Percentiles rank a stretch among this genome's conserved stretches.
These are phyloP conservation scores for Sebastes variabilis DNA, from an alignment of 2,797 vertebrate species.

Conservation along the genomic window DNA sequence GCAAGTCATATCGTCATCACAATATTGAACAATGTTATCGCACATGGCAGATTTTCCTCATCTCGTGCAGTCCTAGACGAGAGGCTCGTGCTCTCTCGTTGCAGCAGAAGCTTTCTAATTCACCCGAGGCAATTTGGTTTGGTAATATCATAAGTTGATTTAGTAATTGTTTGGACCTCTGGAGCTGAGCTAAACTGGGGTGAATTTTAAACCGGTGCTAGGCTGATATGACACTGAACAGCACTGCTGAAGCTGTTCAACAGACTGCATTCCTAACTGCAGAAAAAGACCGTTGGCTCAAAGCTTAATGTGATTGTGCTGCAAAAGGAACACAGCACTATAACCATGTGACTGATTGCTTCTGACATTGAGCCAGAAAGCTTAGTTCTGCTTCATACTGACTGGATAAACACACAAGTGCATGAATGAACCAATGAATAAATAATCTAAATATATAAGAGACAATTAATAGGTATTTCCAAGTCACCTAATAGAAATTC, in stretches of 20 bases:
- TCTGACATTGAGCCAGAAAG: slow-evolving; percentile 1
- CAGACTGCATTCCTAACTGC: not conserved
- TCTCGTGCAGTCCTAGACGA: no score
- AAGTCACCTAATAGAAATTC: not conserved
- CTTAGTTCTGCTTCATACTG: not conserved
- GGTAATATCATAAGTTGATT: not conserved
- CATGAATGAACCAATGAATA: not conserved
- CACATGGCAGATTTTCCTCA: no score
- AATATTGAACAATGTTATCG: no score
- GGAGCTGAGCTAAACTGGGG: not conserved
- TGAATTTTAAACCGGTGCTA: not conserved
- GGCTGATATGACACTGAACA: not conserved
- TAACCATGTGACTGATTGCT: slow-evolving; percentile 30
- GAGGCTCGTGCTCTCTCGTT: no score
- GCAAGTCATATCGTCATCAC: no score
- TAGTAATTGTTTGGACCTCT: not conserved
- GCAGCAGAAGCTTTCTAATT: not conserved
- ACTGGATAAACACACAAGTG: not conserved
- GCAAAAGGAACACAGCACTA: slow-evolving; percentile 24
- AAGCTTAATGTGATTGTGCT: slow-evolving; percentile 3
- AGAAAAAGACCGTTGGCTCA: slow-evolving; percentile 16
- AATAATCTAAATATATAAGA: not conserved
- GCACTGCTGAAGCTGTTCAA: not conserved
- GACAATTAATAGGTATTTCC: not conserved
- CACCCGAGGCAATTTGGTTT: not conserved